These are phyloP conservation scores for Drosophila azteca DNA, from an alignment of 1,140 invertebrate genomes.

Conservation along the genomic window DNA sequence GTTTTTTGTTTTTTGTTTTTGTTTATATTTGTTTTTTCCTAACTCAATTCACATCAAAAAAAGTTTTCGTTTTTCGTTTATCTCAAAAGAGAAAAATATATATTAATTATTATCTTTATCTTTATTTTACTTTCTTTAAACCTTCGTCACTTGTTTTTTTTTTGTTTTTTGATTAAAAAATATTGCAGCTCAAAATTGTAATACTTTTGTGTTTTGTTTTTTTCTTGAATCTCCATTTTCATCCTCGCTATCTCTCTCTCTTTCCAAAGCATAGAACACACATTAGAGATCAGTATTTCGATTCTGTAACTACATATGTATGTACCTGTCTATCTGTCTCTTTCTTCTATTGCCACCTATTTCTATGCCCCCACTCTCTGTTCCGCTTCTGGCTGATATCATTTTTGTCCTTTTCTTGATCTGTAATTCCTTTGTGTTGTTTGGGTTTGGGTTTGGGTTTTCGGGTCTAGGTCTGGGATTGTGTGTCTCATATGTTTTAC, in stretches of 20 bases:
- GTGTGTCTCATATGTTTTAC: slow-evolving; percentile 66
- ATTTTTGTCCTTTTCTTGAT: slow-evolving; percentile 26
- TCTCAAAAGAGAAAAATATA: slow-evolving; percentile 82
- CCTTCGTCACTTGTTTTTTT: slow-evolving; percentile 26
- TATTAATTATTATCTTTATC: slow-evolving; percentile 78
- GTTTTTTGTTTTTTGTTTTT: slow-evolving; percentile 7
- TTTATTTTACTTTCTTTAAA: slow-evolving; percentile 49
- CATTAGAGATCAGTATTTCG: slow-evolving; percentile 67
- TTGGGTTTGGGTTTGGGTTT: slow-evolving; percentile 27
- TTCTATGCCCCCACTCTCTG: slow-evolving; percentile 20
- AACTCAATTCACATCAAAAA: slow-evolving; percentile 80
- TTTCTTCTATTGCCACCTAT: slow-evolving; percentile 9
- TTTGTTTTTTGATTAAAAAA: slow-evolving; percentile 70
- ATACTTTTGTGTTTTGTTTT: slow-evolving; percentile 64
- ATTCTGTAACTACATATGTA: slow-evolving; percentile 13
- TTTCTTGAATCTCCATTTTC: slow-evolving; percentile 18
- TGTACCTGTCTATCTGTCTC: slow-evolving; percentile 24
- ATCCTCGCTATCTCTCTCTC: background rate
- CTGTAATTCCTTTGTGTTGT: slow-evolving; percentile 22
- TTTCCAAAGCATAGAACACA: slow-evolving; percentile 64
- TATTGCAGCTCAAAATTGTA: slow-evolving; percentile 80
- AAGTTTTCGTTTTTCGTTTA: slow-evolving; percentile 69
- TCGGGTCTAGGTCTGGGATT: too few relatives aligned
- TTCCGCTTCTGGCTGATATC: slow-evolving; percentile 38
- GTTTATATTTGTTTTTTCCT: slow-evolving; percentile 44